A percentile compares a stretch with the other conserved stretches of the same genome.
phyloP scores from a whole-genome alignment of 2,113 vertebrate species.

The Ariopsis seemanni region DNA sequence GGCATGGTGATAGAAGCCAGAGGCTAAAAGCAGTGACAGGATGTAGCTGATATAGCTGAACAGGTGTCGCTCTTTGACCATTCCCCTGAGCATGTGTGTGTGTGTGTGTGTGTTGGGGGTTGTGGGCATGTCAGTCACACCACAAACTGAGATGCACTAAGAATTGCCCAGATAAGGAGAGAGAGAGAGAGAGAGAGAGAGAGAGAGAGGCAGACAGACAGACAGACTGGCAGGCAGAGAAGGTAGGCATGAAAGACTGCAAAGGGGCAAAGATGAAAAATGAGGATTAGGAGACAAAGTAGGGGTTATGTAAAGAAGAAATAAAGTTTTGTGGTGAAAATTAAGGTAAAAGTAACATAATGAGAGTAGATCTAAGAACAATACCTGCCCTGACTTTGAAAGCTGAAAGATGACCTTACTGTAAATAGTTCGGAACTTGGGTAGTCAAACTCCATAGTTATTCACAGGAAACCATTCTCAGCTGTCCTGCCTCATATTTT shows the following conservation, averaged over 20 bases:
- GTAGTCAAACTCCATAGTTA: conserved; percentile 24
- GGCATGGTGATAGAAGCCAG: conserved; percentile 25
- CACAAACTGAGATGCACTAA: conserved; percentile 7
- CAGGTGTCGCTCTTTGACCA: conserved; percentile 41
- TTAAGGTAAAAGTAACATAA: not conserved
- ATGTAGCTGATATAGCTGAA: conserved; percentile 33
- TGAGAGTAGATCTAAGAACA: not conserved
- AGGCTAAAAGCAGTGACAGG: conserved; percentile 50
- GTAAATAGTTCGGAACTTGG: conserved; percentile 1
- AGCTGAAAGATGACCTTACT: not conserved
- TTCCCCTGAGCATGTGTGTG: not conserved
- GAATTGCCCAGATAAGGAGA: conserved; percentile 59
- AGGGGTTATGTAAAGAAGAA: not conserved
- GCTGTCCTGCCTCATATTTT: conserved; percentile 45
- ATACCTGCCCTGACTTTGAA: conserved; percentile 10
- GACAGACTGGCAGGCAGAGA: not conserved
- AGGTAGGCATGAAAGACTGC: not conserved
- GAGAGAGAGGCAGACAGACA: not conserved
- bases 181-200: conserved; percentile 34
- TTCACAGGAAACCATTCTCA: conserved; percentile 42
- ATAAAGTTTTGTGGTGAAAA: not conserved
- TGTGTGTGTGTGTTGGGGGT: not conserved
- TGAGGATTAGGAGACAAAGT: not conserved
- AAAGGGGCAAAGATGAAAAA: not conserved
- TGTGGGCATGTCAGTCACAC: conserved; percentile 28